phyloP scores from a whole-genome alignment of 2,113 vertebrate genomes.

The Xenopus borealis region DNA sequence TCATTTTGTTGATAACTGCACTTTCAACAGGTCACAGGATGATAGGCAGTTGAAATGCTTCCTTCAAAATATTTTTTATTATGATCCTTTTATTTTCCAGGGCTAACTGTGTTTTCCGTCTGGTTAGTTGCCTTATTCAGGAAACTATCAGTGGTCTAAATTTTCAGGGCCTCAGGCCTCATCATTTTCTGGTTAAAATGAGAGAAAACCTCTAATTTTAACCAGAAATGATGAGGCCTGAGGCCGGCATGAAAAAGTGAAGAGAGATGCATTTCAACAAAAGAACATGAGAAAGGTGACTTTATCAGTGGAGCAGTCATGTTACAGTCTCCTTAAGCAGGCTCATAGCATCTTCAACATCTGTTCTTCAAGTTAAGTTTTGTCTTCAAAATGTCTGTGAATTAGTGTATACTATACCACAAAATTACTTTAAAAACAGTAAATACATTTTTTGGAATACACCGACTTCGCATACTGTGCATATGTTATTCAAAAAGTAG shows the following conservation, averaged over 20 bases:
- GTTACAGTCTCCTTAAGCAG: background rate
- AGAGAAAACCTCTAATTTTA: background rate
- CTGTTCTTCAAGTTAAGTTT: too few species aligned
- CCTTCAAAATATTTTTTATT: constrained; percentile 52
- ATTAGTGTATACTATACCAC: too few species aligned
- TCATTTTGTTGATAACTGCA: constrained; percentile 60
- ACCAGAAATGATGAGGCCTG: constrained; percentile 6
- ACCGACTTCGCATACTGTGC: too few species aligned
- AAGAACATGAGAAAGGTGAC: background rate
- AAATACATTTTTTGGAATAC: too few species aligned
- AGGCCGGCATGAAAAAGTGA: constrained; percentile 10
- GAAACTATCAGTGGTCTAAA: background rate
- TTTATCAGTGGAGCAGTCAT: background rate
- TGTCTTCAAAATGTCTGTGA: too few species aligned
- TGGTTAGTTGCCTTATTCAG: constrained; percentile 32
- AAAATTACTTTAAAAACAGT: too few species aligned
- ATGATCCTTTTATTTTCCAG: constrained; percentile 29
- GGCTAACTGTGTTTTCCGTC: constrained; percentile 20
- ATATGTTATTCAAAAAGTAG: too few species aligned
- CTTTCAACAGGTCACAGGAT: constrained; percentile 53
- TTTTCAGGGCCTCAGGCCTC: too few species aligned
- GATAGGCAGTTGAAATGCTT: constrained; percentile 53
- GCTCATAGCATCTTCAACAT: too few species aligned
- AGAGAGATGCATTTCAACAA: constrained; percentile 1
- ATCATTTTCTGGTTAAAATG: too few species aligned